Evolutionary conservation across 2,888 invertebrate species (phyloP), one percentile per base, ranked within the genome.

Genomic region (Torymus texanus): DNA sequence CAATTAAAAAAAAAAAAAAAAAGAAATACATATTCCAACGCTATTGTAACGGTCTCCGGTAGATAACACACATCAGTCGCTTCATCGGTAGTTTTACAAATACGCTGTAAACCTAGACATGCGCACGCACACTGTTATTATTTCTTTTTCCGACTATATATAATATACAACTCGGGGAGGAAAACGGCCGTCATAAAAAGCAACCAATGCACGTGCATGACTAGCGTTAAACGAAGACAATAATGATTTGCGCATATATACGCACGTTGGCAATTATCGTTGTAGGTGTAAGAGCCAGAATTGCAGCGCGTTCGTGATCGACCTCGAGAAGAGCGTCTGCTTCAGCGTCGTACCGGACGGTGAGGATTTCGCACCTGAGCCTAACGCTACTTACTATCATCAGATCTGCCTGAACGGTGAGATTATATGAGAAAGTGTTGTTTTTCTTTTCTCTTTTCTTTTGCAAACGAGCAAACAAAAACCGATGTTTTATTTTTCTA

Each of bases 341-440:
- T 85, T 86, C 79, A 85, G 83, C 73, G 84, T 89, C 3, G 75
- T 82, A 72, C 75, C 84, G 14, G 85, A 86, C n/a, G 86, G 88
- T 55, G 84, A 87, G 11, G 88, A 90, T 56, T 87, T 88, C 21
- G 85, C 88, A 18, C 88, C 91, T 3, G 93, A 94, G 84, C 92
- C 92, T 63, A 92, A 93, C 83, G 92, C 92, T 4, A 93, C 92
- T 5, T 94, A 93, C 90, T 95, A 94, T 86, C 92, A 92, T 83
- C 94, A 94, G 90, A 92, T 92, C 67, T 95, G 95, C 85, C 87
- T 94, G 81, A 90, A 91, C 89, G 91, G 93, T 93, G 88, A 62
- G 79, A n/a, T 53, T 55, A 41, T 21, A 29, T 41, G 1, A 8
- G 8, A 8, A 41, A 41, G 8, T 41, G 1, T 41, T 1, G 10